These are phyloP conservation scores for Tipula confusa DNA, from an alignment of 2,888 invertebrate genomes.

Conservation along the genomic window DNA sequence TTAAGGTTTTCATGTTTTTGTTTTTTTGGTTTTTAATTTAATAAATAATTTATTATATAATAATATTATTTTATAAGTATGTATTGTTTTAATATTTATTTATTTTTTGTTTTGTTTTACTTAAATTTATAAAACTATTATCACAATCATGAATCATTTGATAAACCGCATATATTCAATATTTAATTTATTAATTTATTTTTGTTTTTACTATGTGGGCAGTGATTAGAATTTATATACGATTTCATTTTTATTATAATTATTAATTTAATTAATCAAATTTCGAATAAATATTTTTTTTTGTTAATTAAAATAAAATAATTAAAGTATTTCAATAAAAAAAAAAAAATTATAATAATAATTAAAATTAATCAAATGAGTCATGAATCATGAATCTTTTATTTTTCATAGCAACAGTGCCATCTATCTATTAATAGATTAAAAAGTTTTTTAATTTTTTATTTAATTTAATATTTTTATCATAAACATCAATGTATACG, in stretches of 20 bases:
- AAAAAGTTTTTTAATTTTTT: not conserved
- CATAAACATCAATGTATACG: conserved; percentile 17
- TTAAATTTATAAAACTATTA: conserved; percentile 25
- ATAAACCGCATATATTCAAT: not conserved
- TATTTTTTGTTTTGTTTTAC: not conserved
- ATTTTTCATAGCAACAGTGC: not conserved
- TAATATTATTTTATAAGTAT: too few relatives aligned
- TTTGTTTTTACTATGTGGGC: not conserved
- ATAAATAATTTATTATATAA: not conserved
- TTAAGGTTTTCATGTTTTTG: not conserved
- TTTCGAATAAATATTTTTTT: not conserved
- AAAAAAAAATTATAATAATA: not conserved
- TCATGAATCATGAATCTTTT: conserved; percentile 25
- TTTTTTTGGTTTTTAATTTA: not conserved
- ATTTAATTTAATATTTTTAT: not conserved
- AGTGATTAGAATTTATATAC: not conserved
- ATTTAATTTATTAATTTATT: too few relatives aligned
- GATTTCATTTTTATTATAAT: not conserved
- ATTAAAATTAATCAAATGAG: not conserved
- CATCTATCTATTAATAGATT: not conserved
- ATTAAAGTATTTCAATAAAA: not conserved
- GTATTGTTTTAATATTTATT: not conserved
- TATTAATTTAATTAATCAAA: not conserved
- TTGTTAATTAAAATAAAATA: too few relatives aligned
- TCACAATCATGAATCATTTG: conserved; percentile 25